Conservation (phyloP, 2,113 vertebrate species). For the Gnathonemus echidnorhynchus region DNA sequence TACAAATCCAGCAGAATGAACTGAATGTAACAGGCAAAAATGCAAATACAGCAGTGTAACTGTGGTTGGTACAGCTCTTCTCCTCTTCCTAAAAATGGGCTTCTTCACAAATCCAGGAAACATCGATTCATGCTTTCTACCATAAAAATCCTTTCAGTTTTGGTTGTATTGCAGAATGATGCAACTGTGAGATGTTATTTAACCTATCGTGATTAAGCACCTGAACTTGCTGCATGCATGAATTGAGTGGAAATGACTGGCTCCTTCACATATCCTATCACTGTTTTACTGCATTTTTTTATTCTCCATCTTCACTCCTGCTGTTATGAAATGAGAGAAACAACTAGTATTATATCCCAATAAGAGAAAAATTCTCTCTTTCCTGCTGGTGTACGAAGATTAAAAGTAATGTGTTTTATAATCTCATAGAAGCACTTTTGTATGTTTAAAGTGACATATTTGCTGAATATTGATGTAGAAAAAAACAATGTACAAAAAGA, state of each 20-base stretch:
- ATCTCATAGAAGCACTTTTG: constrained; percentile 88
- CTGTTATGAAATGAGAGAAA: not conserved
- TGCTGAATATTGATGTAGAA: constrained; percentile 70
- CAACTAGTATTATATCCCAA: not conserved
- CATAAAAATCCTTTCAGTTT: not conserved
- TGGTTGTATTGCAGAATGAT: not conserved
- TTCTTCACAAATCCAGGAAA: not conserved
- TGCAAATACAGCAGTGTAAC: not conserved
- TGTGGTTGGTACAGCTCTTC: not conserved
- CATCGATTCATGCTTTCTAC: not conserved
- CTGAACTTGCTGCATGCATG: not conserved
- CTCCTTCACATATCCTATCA: not conserved
- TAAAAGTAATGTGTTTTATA: constrained; percentile 78
- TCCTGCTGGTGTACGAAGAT: not conserved
- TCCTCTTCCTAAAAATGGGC: not conserved
- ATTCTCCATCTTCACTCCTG: not conserved
- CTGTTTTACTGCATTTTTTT: not conserved
- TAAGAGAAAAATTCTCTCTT: not conserved
- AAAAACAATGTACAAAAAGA: constrained; percentile 95
- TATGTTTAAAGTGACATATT: constrained; percentile 85
- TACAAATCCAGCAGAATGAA: not conserved
- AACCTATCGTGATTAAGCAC: not conserved
- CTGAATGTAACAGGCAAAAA: not conserved
- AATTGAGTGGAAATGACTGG: not conserved
- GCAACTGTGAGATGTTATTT: not conserved